Evolutionary conservation across 2,113 vertebrate genomes (phyloP).

Genomic region (Poeciliopsis retropinna): DNA sequence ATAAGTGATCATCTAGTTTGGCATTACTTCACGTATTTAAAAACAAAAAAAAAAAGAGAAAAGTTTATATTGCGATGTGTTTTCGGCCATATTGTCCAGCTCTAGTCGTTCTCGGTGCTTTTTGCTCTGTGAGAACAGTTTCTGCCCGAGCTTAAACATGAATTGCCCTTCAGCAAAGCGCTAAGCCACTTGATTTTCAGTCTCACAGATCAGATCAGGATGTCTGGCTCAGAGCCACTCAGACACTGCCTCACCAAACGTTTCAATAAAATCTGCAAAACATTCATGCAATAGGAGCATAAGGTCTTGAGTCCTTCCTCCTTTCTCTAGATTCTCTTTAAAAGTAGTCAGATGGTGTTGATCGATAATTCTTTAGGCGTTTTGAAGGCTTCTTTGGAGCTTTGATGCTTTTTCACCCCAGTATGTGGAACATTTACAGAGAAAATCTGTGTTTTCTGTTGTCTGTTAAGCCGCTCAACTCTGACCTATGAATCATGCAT

Average conservation of each 20-base stretch:
- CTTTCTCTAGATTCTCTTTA: not conserved
- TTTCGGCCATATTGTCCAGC: too few species aligned
- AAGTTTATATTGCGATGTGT: too few species aligned
- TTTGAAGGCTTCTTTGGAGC: not conserved
- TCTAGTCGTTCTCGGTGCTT: not conserved
- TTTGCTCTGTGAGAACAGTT: not conserved
- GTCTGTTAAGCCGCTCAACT: not conserved
- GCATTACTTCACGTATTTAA: too few species aligned
- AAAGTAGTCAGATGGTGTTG: not conserved
- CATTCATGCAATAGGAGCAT: not conserved
- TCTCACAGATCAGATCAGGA: not conserved
- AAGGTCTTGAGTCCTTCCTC: not conserved
- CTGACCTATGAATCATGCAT: not conserved
- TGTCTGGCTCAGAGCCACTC: not conserved
- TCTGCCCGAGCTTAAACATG: not conserved
- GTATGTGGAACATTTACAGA: not conserved
- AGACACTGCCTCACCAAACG: not conserved
- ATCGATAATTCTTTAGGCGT: not conserved
- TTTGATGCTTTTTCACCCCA: not conserved
- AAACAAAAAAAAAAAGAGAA: too few species aligned
- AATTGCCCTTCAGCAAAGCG: slow-evolving; percentile 2
- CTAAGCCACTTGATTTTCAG: not conserved
- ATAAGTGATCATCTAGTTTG: too few species aligned
- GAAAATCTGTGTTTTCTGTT: not conserved
- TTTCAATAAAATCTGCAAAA: not conserved